These are phyloP conservation scores for Dromococcyx pavoninus DNA, from an alignment of 2,797 vertebrate species.

Conservation along the genomic window DNA sequence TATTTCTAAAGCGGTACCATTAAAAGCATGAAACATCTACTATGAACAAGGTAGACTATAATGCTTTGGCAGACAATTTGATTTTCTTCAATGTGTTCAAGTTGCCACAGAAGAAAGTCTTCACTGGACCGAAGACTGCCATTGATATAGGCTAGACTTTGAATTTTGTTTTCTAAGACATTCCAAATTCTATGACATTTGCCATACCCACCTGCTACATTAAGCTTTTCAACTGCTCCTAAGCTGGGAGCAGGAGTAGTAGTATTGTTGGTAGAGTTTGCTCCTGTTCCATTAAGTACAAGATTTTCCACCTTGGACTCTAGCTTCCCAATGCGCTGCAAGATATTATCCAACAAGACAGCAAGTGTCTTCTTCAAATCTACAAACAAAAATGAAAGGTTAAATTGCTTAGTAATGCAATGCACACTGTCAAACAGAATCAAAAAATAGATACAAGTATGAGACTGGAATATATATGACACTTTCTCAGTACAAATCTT, in stretches of 20 bases:
- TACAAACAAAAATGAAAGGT: slow-evolving; percentile 60
- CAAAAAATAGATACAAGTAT: neutral
- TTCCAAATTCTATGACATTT: neutral
- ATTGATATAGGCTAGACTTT: neutral
- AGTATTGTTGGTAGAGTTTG: slow-evolving; percentile 89
- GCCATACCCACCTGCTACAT: slow-evolving; percentile 88
- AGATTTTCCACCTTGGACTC: slow-evolving; percentile 97
- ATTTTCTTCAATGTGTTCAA: neutral
- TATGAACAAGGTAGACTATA: neutral
- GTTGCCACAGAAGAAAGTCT: neutral
- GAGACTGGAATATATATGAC: neutral
- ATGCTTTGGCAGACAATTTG: neutral
- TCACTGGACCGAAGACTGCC: neutral
- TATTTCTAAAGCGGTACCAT: neutral
- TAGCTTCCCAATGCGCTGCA: slow-evolving; percentile 93
- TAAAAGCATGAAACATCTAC: neutral
- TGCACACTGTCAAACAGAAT: neutral
- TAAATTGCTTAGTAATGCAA: neutral
- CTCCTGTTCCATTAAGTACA: slow-evolving; percentile 88
- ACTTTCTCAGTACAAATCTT: neutral
- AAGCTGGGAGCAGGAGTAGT: slow-evolving; percentile 81
- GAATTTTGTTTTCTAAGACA: neutral
- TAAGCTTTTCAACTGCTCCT: slow-evolving; percentile 88
- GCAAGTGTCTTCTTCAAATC: slow-evolving; percentile 98
- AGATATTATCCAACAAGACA: slow-evolving; percentile 95